phyloP scores from a whole-genome alignment of 2,888 invertebrate genomes.

The Pollenia angustigena region DNA sequence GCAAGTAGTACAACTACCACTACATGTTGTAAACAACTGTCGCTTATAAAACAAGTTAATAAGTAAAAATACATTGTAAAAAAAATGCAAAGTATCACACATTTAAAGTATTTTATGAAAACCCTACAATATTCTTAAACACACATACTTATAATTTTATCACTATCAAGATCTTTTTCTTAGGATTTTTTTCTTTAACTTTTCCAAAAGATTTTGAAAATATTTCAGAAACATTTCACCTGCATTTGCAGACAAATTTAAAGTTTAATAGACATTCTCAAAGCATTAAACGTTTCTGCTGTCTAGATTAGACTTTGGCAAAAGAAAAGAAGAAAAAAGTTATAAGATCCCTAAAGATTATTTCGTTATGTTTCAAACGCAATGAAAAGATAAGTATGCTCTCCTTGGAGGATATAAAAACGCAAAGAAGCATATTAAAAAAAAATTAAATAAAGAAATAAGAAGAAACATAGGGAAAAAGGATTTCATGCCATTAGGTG shows the following conservation, averaged over 20 bases:
- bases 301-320: not conserved
- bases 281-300: slow-evolving; percentile 14
- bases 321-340: slow-evolving; percentile 27
- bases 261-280: slow-evolving; percentile 4
- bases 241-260: not conserved
- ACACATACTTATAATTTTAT: not conserved
- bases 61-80: not conserved
- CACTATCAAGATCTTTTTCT: slow-evolving; percentile 12
- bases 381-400: slow-evolving; percentile 57
- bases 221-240: slow-evolving; percentile 23
- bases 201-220: not conserved
- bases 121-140: not conserved
- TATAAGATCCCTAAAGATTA: slow-evolving; percentile 59
- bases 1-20: not conserved
- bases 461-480: slow-evolving; percentile 48
- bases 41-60: not conserved
- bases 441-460: slow-evolving; percentile 7
- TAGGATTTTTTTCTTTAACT: not conserved
- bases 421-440: not conserved
- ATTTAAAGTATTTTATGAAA: not conserved
- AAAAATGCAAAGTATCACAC: not conserved
- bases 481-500: slow-evolving; percentile 71
- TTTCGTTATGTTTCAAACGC: slow-evolving; percentile 48
- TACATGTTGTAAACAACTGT: slow-evolving; percentile 26
- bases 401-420: slow-evolving; percentile 27